Evolutionary conservation across 2,113 vertebrate genomes (phyloP).

Genomic region (Sebastes fasciatus): DNA sequence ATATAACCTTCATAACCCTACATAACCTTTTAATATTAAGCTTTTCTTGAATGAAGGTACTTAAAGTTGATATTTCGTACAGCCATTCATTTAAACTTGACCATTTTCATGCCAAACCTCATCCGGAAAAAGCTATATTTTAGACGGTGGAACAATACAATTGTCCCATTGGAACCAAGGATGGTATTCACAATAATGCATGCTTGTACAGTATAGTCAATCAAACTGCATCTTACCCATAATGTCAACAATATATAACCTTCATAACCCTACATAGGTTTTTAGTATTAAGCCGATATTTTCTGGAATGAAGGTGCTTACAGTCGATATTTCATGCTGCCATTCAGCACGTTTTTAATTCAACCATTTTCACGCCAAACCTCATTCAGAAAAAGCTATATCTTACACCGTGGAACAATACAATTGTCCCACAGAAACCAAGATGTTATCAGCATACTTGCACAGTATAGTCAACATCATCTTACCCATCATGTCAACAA

Average conservation of each 20-base stretch:
- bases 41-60: constrained; percentile 50
- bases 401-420: neutral
- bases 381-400: constrained; percentile 14
- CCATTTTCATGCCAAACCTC: constrained; percentile 24
- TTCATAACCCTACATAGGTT: too few species aligned
- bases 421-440: neutral
- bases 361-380: constrained; percentile 19
- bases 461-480: too few species aligned
- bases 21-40: neutral
- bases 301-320: constrained; percentile 51
- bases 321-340: too few species aligned
- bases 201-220: neutral
- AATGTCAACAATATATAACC: neutral
- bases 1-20: neutral
- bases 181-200: neutral
- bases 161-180: neutral
- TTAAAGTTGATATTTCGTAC: constrained; percentile 16
- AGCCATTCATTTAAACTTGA: constrained; percentile 46
- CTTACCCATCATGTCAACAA: neutral
- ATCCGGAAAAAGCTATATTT: constrained; percentile 13
- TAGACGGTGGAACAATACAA: neutral
- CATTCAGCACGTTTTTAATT: constrained; percentile 41
- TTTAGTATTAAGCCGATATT: neutral
- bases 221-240: neutral
- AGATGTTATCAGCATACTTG: neutral